These are phyloP conservation scores for Propithecus deckenii DNA, from an alignment of 2,797 vertebrate species.

Conservation along the genomic window DNA sequence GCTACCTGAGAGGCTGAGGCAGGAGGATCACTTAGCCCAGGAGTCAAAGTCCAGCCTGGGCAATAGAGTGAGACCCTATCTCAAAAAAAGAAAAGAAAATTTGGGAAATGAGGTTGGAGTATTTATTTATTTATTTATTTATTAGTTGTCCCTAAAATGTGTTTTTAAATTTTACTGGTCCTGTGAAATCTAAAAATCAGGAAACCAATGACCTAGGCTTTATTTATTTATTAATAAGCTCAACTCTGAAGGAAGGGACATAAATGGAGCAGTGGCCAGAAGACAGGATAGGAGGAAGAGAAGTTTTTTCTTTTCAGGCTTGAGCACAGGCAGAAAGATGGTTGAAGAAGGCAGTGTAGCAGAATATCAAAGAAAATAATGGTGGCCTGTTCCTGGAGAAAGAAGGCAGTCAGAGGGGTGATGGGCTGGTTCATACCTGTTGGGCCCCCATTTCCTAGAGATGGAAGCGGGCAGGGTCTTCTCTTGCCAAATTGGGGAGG, in stretches of 20 bases:
- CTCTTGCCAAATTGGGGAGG: background rate
- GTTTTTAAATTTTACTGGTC: background rate
- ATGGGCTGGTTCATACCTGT: too few relatives aligned
- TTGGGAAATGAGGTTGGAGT: background rate
- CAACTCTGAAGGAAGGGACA: background rate
- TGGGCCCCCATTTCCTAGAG: background rate
- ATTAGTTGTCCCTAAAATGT: background rate
- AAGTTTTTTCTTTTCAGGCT: background rate
- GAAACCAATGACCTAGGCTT: background rate
- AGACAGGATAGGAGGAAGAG: background rate
- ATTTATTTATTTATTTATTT: background rate
- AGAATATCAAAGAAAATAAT: background rate
- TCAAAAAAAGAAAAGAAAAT: background rate
- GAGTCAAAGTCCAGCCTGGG: background rate
- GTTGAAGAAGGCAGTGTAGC: background rate
- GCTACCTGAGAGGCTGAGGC: background rate
- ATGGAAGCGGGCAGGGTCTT: background rate
- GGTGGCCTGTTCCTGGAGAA: background rate
- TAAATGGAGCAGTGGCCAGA: background rate
- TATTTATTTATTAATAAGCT: background rate
- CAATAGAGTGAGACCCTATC: background rate
- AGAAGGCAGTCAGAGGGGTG: too few relatives aligned
- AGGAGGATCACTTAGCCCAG: background rate
- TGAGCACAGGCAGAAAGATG: background rate
- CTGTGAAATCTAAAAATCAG: conserved; percentile 19